These are phyloP conservation scores for Sebastiscus albofasciatus DNA, from an alignment of 2,797 vertebrate species.

Conservation along the genomic window DNA sequence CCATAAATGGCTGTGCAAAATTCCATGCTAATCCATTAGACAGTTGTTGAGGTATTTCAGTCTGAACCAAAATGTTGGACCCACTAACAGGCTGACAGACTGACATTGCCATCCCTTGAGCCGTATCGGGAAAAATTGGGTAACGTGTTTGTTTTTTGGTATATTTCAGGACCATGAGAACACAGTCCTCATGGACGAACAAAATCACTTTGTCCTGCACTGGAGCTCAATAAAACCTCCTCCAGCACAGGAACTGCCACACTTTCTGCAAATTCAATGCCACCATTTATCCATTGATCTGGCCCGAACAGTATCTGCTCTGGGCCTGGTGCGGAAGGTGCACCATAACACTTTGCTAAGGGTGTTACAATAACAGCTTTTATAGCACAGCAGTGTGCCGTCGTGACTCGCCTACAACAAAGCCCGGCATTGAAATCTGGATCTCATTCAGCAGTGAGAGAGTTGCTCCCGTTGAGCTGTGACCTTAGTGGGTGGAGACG, in stretches of 20 bases:
- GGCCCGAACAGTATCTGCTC: slow-evolving; percentile 29
- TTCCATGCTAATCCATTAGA: neutral
- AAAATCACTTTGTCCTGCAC: slow-evolving; percentile 22
- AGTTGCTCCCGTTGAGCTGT: slow-evolving; percentile 56
- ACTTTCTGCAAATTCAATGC: slow-evolving; percentile 57
- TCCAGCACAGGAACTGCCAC: slow-evolving; percentile 29
- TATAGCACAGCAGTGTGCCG: slow-evolving; percentile 56
- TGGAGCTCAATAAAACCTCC: slow-evolving; percentile 38
- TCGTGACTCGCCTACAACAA: slow-evolving; percentile 64
- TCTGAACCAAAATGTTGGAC: neutral
- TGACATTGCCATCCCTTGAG: neutral
- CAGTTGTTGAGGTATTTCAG: neutral
- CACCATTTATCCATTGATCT: slow-evolving; percentile 70
- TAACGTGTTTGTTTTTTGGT: neutral
- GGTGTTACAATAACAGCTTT: slow-evolving; percentile 76
- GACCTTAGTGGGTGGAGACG: slow-evolving; percentile 73
- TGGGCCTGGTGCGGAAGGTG: slow-evolving; percentile 48
- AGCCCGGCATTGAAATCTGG: slow-evolving; percentile 73
- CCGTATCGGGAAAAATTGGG: neutral
- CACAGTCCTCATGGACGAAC: neutral
- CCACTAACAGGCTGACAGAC: neutral
- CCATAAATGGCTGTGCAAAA: neutral
- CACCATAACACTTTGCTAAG: slow-evolving; percentile 69
- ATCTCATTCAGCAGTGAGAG: slow-evolving; percentile 65
- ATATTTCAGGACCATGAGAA: neutral